Conservation (phyloP, 2,113 vertebrate species). For the Terrapene triunguis region DNA sequence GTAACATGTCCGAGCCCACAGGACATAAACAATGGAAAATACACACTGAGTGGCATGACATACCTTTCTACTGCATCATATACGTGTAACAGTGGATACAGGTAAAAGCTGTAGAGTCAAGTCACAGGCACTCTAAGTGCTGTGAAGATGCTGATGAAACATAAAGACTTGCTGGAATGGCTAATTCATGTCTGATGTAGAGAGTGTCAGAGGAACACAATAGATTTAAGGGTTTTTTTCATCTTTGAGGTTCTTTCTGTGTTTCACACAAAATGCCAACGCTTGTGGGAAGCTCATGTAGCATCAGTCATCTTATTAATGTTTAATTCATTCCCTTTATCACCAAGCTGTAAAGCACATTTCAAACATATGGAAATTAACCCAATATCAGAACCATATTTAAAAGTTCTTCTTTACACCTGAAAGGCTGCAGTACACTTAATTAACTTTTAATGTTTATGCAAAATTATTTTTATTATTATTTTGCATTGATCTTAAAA, state of each 20-base stretch:
- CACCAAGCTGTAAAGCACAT: neutral
- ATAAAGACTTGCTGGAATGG: neutral
- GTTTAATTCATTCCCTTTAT: neutral
- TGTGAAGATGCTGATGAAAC: neutral
- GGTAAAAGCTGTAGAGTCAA: conserved; percentile 78
- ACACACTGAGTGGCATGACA: conserved; percentile 81
- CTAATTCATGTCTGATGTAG: neutral
- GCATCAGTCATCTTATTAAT: neutral
- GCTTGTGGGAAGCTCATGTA: neutral
- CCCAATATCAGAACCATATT: neutral
- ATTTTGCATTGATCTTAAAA: neutral
- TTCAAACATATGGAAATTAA: neutral
- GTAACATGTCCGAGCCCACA: conserved; percentile 87
- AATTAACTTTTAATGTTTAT: neutral
- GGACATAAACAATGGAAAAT: conserved; percentile 83
- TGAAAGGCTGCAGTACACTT: neutral
- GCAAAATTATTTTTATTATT: neutral
- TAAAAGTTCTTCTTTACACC: neutral
- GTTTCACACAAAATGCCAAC: neutral
- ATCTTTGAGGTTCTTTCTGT: neutral
- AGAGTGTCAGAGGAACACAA: neutral
- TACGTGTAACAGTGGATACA: conserved; percentile 89
- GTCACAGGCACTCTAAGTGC: neutral
- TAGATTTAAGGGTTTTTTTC: neutral
- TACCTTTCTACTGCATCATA: conserved; percentile 90